phyloP scores from a whole-genome alignment of 2,797 vertebrate genomes.

The Poeciliopsis infans region DNA sequence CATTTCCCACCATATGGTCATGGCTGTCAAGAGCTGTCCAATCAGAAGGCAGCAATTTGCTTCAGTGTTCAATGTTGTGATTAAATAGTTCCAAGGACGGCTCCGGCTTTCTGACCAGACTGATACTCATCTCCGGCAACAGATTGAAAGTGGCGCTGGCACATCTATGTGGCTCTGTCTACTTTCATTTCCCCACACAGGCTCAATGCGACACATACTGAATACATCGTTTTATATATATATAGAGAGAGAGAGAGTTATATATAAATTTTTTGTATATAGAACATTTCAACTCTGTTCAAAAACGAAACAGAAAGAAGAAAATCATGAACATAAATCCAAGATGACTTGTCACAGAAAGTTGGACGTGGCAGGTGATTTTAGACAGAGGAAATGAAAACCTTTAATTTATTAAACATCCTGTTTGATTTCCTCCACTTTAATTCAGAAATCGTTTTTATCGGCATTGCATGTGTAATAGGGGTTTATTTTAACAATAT shows the following conservation, averaged over 20 bases:
- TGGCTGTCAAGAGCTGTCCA: conserved; percentile 79
- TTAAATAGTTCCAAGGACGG: conserved; percentile 83
- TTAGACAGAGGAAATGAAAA: conserved; percentile 25
- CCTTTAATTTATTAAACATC: conserved; percentile 46
- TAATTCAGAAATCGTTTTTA: neutral
- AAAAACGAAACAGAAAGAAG: conserved; percentile 60
- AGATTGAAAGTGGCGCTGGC: conserved; percentile 79
- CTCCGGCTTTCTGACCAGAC: conserved; percentile 77
- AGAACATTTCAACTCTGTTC: conserved; percentile 66
- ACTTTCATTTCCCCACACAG: conserved; percentile 67
- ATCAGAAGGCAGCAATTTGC: conserved; percentile 82
- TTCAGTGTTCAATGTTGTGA: conserved; percentile 81
- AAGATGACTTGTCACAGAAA: conserved; percentile 55
- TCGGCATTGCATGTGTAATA: neutral
- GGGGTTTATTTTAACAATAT: no score
- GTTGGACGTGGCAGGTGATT: conserved; percentile 37
- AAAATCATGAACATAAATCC: conserved; percentile 54
- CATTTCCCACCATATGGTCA: conserved; percentile 84
- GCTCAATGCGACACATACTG: conserved; percentile 53
- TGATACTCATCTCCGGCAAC: conserved; percentile 80
- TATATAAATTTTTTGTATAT: conserved; percentile 44
- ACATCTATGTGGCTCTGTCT: conserved; percentile 62
- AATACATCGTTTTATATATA: conserved; percentile 39
- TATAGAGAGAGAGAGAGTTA: no score
- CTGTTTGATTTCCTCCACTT: conserved; percentile 5